phyloP scores from a whole-genome alignment of 2,888 invertebrate species.

The Apamea sordens region DNA sequence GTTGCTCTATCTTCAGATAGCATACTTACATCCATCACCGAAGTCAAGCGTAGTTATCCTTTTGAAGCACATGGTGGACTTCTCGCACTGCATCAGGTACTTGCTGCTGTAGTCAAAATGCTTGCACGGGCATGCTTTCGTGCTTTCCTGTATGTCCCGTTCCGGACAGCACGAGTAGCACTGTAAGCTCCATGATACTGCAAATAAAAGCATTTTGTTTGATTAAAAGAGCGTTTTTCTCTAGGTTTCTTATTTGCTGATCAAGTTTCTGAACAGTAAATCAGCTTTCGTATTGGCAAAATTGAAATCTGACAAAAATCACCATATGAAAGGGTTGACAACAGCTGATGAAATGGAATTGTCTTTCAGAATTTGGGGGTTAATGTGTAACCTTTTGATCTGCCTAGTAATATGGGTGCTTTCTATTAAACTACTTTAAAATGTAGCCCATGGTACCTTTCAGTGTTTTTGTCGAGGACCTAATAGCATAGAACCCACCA shows the following conservation, averaged over 20 bases:
- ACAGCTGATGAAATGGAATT: neutral
- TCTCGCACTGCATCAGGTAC: constrained; percentile 92
- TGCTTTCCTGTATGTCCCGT: neutral
- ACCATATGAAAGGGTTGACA: neutral
- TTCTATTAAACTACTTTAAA: neutral
- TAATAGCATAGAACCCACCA: neutral
- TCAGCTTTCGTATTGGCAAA: neutral
- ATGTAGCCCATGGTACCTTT: neutral
- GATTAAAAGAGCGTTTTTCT: neutral
- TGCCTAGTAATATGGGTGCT: neutral
- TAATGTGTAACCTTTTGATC: neutral
- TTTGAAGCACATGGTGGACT: constrained; percentile 95
- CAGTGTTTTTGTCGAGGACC: neutral
- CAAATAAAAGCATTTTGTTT: constrained; percentile 55
- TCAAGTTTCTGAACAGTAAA: neutral
- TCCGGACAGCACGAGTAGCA: constrained; percentile 81
- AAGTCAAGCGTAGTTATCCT: constrained; percentile 90
- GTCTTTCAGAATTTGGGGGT: neutral
- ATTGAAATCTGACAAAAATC: neutral
- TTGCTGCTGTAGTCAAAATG: constrained; percentile 92
- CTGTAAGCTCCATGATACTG: constrained; percentile 77
- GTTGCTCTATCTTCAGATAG: neutral
- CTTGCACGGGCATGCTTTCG: constrained; percentile 87
- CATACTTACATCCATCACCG: constrained; percentile 90
- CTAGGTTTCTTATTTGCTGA: neutral